Base-by-base conservation (phyloP, 2,888 invertebrate genomes). In the Lysandra coridon region DNA sequence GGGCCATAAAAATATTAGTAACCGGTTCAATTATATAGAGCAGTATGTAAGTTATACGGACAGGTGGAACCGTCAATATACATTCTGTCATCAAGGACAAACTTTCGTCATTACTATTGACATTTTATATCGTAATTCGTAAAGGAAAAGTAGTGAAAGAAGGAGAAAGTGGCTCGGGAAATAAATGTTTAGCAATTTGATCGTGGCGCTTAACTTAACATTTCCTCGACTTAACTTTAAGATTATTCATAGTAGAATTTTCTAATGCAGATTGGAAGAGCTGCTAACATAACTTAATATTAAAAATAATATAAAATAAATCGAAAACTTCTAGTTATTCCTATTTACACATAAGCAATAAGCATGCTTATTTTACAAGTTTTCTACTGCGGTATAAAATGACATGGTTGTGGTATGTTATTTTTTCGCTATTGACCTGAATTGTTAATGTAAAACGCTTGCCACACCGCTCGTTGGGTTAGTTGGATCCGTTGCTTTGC, bases 11-110 rank as follows among this genome's bases (percentile, higher is more conserved):
- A 30, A 76, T 37, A 37, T 53, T 53, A 23, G 23, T 53, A 57
- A 76, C 53, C 23, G 12, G 40, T 74, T 40, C 30, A 75, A n/a
- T 75, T 53, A 75, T 75, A 30, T 53, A 17, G 76, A 75, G 76
- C 33, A 57, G 14, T 57, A 33, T 12, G 23, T n/a, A 49, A 49
- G 49, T 74, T 12, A 17, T 69, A 49, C 10, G 30, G 76, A 53
- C 76, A 76, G 76, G 76, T 76, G 76, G 14, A 33, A 12, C 44
- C n/a, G 23, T 10, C 23, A 49, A 49, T 49, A 33, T 10, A 10
- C n/a, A 74, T n/a, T 14, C 7, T 10, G 74, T 74, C 74, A 74
- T 44, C 74, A 74, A 44, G 40, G 40, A 40, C 64, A 23, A 30
- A 10, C 64, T 64, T 30, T 64, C 64, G 10, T 64, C 30, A 10